Conservation (phyloP, 2,113 vertebrate species). For the Solea solea region DNA sequence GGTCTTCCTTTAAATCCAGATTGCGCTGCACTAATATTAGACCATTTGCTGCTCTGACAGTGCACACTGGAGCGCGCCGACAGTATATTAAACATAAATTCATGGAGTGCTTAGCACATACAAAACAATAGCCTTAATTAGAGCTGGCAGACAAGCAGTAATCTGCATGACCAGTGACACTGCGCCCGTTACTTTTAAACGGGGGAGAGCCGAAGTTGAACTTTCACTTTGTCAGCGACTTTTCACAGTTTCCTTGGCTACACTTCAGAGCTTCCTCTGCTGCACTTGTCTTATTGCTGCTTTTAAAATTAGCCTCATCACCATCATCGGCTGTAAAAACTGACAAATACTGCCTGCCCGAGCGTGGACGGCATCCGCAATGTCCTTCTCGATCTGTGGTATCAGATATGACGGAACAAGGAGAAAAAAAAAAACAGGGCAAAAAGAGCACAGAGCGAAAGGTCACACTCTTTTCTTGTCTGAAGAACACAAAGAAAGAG, state of each 20-base stretch:
- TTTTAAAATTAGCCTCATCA: slow-evolving; percentile 50
- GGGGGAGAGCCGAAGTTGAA: not conserved
- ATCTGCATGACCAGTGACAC: slow-evolving; percentile 22
- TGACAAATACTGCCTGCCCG: slow-evolving; percentile 28
- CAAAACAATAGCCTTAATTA: slow-evolving; percentile 12
- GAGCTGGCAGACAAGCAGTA: slow-evolving; percentile 9
- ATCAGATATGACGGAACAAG: slow-evolving; percentile 48
- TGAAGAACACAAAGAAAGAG: slow-evolving; percentile 23
- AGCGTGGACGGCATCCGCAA: slow-evolving; percentile 42
- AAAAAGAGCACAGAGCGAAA: slow-evolving; percentile 45
- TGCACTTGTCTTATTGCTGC: slow-evolving; percentile 32
- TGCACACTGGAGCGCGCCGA: not conserved
- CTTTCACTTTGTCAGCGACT: slow-evolving; percentile 6
- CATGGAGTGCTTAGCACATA: not conserved
- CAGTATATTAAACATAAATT: not conserved
- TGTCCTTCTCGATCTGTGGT: slow-evolving; percentile 35
- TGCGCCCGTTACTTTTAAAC: not conserved
- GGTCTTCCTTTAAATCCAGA: not conserved
- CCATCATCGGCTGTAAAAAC: slow-evolving; percentile 30
- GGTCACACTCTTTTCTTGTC: slow-evolving; percentile 45
- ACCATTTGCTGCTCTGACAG: not conserved
- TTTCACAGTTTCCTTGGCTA: slow-evolving; percentile 27
- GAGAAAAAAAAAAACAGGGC: slow-evolving; percentile 15
- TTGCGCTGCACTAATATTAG: not conserved
- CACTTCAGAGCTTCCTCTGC: slow-evolving; percentile 13